Conservation (phyloP, 92 coral and sea anemone genomes). For the Palythoa caribaeorum region DNA sequence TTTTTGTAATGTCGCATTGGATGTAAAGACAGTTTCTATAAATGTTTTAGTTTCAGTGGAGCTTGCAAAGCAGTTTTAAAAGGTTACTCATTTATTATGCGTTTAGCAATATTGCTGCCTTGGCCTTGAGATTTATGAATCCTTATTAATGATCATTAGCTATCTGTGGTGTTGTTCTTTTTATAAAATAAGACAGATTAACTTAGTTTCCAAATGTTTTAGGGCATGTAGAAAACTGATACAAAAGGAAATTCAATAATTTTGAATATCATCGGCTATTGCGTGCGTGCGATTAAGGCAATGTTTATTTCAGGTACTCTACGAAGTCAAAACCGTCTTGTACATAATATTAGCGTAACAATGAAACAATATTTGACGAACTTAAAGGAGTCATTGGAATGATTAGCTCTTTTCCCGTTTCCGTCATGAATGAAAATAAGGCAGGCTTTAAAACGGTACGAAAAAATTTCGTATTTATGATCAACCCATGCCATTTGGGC, state of each 20-base stretch:
- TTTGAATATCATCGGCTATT: background rate
- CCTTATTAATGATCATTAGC: too few relatives aligned
- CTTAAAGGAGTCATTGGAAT: background rate
- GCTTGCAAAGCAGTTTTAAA: too few relatives aligned
- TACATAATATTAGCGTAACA: background rate
- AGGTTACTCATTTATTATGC: too few relatives aligned
- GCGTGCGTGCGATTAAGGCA: constrained; percentile 1
- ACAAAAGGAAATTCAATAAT: background rate
- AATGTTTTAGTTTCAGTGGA: background rate
- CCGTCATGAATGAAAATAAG: background rate
- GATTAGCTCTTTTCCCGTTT: background rate
- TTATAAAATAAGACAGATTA: background rate
- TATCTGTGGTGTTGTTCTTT: too few relatives aligned
- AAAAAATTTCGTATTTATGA: background rate
- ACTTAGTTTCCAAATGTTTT: background rate
- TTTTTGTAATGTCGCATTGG: background rate
- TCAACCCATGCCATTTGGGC: background rate
- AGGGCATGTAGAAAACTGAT: background rate
- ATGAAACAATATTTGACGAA: background rate
- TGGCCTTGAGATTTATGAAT: too few relatives aligned
- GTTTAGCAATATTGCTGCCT: too few relatives aligned
- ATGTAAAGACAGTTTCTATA: background rate
- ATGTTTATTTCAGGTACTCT: constrained; percentile 5
- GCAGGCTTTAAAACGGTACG: background rate
- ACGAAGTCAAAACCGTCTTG: background rate